phyloP scores from a whole-genome alignment of 2,888 invertebrate genomes.

The Euplexia lucipara region DNA sequence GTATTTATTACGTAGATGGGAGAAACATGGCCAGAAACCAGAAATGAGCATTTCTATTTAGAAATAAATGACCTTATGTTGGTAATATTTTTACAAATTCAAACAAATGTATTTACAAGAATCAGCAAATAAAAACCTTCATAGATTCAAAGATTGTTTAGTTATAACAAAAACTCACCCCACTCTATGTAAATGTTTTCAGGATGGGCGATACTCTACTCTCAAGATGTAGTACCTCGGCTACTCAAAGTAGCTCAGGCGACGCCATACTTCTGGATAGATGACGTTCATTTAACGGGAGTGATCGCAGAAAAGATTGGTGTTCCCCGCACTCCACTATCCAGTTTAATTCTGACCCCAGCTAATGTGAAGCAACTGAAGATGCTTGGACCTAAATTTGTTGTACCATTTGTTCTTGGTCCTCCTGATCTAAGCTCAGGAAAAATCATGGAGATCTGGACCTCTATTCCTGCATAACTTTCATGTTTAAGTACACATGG shows the following conservation, averaged over 20 bases:
- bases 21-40: too few relatives aligned
- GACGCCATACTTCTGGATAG: constrained; percentile 95
- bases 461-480: constrained; percentile 72
- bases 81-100: too few relatives aligned
- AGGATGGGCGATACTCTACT: constrained; percentile 92
- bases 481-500: neutral
- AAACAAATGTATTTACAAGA: too few relatives aligned
- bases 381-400: constrained; percentile 67
- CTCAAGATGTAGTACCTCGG: constrained; percentile 91
- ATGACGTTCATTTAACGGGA: constrained; percentile 95
- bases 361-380: constrained; percentile 71
- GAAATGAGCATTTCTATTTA: too few relatives aligned
- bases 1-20: too few relatives aligned
- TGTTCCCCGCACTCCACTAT: constrained; percentile 89
- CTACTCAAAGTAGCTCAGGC: constrained; percentile 91
- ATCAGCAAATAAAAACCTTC: too few relatives aligned
- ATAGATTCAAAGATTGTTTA: too few relatives aligned
- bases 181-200: constrained; percentile 43
- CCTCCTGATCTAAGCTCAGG: constrained; percentile 86
- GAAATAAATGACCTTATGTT: too few relatives aligned
- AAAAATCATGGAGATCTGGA: constrained; percentile 89
- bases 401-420: constrained; percentile 89
- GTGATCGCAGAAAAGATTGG: constrained; percentile 90
- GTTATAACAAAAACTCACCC: too few relatives aligned
- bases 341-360: constrained; percentile 80